phyloP scores from a whole-genome alignment of 2,113 vertebrate genomes.

The cattle (Bos taurus) region DNA sequence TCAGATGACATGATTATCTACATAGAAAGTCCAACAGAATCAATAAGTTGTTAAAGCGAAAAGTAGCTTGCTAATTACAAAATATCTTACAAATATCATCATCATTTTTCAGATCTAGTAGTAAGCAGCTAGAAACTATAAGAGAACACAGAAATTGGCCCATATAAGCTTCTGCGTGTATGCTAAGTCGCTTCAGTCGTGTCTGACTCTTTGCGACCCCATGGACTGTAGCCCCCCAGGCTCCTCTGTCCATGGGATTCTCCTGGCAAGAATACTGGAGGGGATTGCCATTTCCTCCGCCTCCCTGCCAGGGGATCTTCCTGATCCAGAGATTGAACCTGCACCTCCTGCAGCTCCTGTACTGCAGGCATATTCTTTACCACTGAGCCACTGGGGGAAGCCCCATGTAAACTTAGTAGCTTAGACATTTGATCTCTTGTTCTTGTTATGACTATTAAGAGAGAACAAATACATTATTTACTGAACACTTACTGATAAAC shows the following conservation, averaged over 20 bases:
- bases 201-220: neutral
- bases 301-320: neutral
- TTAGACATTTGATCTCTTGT: neutral
- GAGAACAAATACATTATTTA: neutral
- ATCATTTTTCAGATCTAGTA: neutral
- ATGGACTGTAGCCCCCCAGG: neutral
- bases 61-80: neutral
- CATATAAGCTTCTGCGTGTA: neutral
- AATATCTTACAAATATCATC: neutral
- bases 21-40: neutral
- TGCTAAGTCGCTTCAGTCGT: accelerated
- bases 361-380: neutral
- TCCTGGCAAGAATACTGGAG: neutral
- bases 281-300: neutral
- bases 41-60: neutral
- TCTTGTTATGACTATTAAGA: neutral
- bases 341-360: neutral
- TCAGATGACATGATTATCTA: neutral
- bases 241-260: neutral
- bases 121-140: neutral
- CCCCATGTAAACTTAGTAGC: neutral
- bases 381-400: neutral
- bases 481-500: neutral
- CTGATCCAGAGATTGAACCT: neutral
- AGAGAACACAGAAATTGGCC: neutral